A percentile compares a stretch with the other conserved stretches of the same genome.
Conservation (phyloP, 2,888 invertebrate genomes). For the Branchinecta sandiegonensis region DNA sequence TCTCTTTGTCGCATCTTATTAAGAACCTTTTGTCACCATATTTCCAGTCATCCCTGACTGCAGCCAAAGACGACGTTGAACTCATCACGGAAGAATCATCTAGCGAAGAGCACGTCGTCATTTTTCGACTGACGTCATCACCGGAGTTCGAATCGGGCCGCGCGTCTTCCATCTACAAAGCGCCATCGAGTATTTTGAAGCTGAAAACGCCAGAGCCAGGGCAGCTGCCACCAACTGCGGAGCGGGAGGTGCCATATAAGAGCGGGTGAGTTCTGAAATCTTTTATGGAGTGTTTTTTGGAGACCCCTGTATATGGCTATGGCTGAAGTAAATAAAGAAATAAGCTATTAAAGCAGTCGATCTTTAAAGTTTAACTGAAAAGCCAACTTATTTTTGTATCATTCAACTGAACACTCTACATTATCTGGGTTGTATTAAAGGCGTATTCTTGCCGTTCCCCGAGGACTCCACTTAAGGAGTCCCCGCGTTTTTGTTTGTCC, state of each 20-base stretch:
- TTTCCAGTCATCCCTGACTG: neutral
- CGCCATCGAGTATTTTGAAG: neutral
- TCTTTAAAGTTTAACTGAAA: too few species aligned
- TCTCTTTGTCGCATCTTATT: neutral
- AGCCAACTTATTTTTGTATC: too few species aligned
- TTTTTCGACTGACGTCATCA: conserved; percentile 24
- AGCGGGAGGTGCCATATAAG: neutral
- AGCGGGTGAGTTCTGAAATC: too few species aligned
- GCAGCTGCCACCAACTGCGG: conserved; percentile 4
- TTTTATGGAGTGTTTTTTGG: too few species aligned
- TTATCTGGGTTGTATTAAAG: too few species aligned
- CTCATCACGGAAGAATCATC: conserved; percentile 86
- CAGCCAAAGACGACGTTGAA: conserved; percentile 71
- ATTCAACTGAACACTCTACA: too few species aligned
- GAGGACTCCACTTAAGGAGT: too few species aligned
- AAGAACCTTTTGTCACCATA: neutral
- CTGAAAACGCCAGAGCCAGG: neutral
- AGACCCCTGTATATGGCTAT: too few species aligned
- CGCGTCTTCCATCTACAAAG: conserved; percentile 27
- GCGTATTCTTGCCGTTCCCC: too few species aligned
- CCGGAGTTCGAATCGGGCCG: conserved; percentile 28
- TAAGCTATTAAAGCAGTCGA: too few species aligned
- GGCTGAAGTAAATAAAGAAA: too few species aligned
- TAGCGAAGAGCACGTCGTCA: conserved; percentile 71
- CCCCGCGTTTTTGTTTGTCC: too few species aligned